Base-by-base conservation (phyloP, 2,888 invertebrate genomes). In the Dicycla oo region DNA sequence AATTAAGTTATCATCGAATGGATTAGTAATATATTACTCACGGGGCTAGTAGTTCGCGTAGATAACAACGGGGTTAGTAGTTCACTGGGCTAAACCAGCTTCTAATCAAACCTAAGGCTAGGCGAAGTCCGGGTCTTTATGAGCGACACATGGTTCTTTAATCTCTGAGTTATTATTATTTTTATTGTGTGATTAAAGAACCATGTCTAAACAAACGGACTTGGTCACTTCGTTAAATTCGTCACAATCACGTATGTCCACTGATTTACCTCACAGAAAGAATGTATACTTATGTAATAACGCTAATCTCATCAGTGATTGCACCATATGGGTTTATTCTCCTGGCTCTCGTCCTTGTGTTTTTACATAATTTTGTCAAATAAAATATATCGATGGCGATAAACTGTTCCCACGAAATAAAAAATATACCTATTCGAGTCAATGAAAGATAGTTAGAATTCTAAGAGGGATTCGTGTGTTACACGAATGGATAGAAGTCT, bases 1-100 rank as follows among this genome's bases (percentile, higher is more conserved):
- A 70, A 40, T 20, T 30, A 45, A 20, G 57, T 65, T 74, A 83
- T 78, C 73, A 61, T 11, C 43, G 20, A 61, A 77, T 58, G 69
- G 34, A 80, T 80, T 53, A 72, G 38, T 73, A 72, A 73, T 68
- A 72, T 69, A 75, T 79, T 73, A 61, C 23, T 73, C 47, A 69
- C 47, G 23, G 56, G 63, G 75, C 58, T 30, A 81, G 66, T 74
- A 73, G 63, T 62, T 80, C 73, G 56, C 51, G 63, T 81, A 73
- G 85, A 83, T 82, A 75, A 69, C 64, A 70, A 68, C 60, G 60
- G 67, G 85, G 83, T 81, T 65, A 74, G 45, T 62, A 79, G 87
- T 73, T 78, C 74, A 85, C 54, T 79, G 51, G 78, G 78, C 34
- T 75, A 73, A 73, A 74, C 63, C 34, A 73, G 67, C 68, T 76